Conservation (phyloP, 2,797 vertebrate genomes). For the Podarcis siculus region DNA sequence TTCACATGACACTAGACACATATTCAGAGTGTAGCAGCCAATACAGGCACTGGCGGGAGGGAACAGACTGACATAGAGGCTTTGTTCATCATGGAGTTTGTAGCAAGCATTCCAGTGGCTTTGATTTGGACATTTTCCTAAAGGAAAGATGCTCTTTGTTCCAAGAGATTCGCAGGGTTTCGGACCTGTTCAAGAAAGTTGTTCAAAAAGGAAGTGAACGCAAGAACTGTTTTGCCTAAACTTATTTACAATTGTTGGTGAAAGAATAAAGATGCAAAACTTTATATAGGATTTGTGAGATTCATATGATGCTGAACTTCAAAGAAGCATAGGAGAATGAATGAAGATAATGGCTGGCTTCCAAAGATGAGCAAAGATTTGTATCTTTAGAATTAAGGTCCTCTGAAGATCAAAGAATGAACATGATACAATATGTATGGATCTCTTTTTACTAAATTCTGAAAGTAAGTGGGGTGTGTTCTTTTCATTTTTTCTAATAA, state of each 20-base stretch:
- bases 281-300: not conserved
- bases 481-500: too few species aligned
- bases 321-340: not conserved
- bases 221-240: conserved; percentile 47
- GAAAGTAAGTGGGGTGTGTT: not conserved
- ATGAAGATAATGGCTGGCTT: not conserved
- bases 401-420: too few species aligned
- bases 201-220: conserved; percentile 28
- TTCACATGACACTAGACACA: conserved; percentile 60
- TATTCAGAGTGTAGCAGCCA: conserved; percentile 68
- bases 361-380: not conserved
- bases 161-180: conserved; percentile 65
- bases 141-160: conserved; percentile 58
- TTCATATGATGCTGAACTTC: not conserved
- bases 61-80: conserved; percentile 52
- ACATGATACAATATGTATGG: too few species aligned
- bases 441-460: not conserved
- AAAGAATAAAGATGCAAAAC: not conserved
- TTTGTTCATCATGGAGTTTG: conserved; percentile 54
- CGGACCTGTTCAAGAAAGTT: conserved; percentile 60
- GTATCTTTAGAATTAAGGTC: too few species aligned
- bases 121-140: conserved; percentile 62
- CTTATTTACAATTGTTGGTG: conserved; percentile 42
- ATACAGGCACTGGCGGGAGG: conserved; percentile 56
- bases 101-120: conserved; percentile 64